Conservation (phyloP, 30 jellyfish, hydroid and myxozoan species). For the Morbakka virulenta region DNA sequence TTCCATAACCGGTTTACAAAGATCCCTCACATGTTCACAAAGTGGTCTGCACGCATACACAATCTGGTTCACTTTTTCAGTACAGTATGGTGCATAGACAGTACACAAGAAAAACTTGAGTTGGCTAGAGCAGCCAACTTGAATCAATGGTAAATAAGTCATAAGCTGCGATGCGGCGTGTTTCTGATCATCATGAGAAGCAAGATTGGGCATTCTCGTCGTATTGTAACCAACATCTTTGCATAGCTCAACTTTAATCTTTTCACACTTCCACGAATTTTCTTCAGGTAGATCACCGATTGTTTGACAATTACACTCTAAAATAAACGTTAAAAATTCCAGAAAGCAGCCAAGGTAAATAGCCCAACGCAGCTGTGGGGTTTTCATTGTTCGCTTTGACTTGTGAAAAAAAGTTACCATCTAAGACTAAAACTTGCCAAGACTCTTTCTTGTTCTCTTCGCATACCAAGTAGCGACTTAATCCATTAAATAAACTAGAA, state of each 20-base stretch:
- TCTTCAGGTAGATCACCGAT: conserved; percentile 47
- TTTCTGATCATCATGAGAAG: conserved; percentile 47
- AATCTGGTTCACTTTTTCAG: conserved; percentile 65
- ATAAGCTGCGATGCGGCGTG: conserved; percentile 64
- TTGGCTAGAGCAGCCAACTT: conserved; percentile 73
- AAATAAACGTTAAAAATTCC: conserved; percentile 51
- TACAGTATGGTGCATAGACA: conserved; percentile 84
- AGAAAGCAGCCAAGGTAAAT: conserved; percentile 53
- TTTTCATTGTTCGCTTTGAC: not conserved
- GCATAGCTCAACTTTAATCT: conserved; percentile 61
- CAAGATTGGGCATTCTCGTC: conserved; percentile 70
- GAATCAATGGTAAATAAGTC: conserved; percentile 52
- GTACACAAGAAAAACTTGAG: conserved; percentile 82
- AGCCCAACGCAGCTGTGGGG: conserved; percentile 3
- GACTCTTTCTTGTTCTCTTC: not conserved
- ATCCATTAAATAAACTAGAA: conserved; percentile 59
- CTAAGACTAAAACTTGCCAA: not conserved
- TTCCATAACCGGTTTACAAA: conserved; percentile 51
- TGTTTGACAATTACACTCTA: conserved; percentile 46
- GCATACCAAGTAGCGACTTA: conserved; percentile 12
- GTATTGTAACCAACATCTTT: conserved; percentile 71
- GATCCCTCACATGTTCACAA: conserved; percentile 78
- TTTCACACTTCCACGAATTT: conserved; percentile 86
- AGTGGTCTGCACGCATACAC: conserved; percentile 84
- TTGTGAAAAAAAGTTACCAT: not conserved